Percentiles rank a stretch among this genome's conserved stretches.
Conservation (phyloP, 64 coral and sea anemone genomes). For the Actinia equina region DNA sequence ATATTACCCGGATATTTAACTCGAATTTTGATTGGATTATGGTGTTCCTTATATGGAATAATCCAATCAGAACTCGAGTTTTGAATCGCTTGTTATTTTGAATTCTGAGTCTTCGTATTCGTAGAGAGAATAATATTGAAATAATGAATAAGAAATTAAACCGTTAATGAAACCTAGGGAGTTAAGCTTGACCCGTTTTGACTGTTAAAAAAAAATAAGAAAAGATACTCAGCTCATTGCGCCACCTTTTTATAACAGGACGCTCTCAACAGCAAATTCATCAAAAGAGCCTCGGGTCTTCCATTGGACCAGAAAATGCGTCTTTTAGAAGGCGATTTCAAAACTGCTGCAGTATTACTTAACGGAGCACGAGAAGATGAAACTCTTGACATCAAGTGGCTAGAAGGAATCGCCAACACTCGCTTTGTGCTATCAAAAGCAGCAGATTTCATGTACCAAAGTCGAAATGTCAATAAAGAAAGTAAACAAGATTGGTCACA, state of each 20-base stretch:
- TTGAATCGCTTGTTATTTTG: too few relatives aligned
- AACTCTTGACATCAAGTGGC: background rate
- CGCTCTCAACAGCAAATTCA: background rate
- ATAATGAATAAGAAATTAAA: too few relatives aligned
- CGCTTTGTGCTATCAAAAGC: constrained; percentile 2
- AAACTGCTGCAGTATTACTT: background rate
- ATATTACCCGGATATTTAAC: too few relatives aligned
- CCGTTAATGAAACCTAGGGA: too few relatives aligned
- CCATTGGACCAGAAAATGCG: background rate
- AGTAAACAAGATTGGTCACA: background rate
- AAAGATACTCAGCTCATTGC: background rate
- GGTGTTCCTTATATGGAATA: too few relatives aligned
- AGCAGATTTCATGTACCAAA: constrained; percentile 31
- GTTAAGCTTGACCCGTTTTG: too few relatives aligned
- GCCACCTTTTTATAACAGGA: constrained; percentile 1
- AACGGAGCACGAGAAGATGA: background rate
- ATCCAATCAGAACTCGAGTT: too few relatives aligned
- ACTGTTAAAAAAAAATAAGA: background rate
- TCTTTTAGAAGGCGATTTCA: background rate
- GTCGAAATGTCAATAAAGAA: background rate
- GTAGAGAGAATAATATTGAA: too few relatives aligned
- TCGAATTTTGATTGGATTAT: too few relatives aligned
- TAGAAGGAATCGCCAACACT: constrained; percentile 17
- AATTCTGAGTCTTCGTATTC: too few relatives aligned
- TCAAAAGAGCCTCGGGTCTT: background rate